Conservation (phyloP, 2,113 vertebrate genomes). For the Laterallus jamaicensis region DNA sequence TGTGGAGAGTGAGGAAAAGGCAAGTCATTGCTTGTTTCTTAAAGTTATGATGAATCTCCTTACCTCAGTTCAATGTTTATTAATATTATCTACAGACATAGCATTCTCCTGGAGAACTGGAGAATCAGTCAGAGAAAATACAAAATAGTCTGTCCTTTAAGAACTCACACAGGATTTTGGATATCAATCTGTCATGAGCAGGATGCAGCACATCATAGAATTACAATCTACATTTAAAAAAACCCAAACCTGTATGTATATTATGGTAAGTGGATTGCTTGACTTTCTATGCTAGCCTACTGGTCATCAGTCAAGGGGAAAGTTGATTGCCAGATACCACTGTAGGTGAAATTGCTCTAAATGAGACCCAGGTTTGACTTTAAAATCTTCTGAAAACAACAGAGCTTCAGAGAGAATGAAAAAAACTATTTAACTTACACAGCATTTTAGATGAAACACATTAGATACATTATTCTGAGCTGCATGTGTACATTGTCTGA, state of each 20-base stretch:
- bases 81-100: background rate
- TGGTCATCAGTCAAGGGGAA: background rate
- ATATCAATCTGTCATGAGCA: background rate
- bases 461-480: background rate
- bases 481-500: background rate
- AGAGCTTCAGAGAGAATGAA: background rate
- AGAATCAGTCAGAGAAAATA: background rate
- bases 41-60: background rate
- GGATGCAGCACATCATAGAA: background rate
- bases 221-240: background rate
- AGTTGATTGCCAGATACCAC: background rate
- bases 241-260: background rate
- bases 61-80: background rate
- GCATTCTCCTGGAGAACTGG: background rate
- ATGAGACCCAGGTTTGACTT: background rate
- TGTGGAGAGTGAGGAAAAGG: background rate
- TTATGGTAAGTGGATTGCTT: background rate
- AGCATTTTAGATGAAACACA: background rate
- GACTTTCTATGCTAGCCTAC: background rate
- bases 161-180: background rate
- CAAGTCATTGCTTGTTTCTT: background rate
- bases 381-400: background rate
- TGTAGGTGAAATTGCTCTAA: background rate
- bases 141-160: background rate
- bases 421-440: background rate